Evolutionary conservation across 1,140 invertebrate species (phyloP).

Genomic region (Pissodes strobi): DNA sequence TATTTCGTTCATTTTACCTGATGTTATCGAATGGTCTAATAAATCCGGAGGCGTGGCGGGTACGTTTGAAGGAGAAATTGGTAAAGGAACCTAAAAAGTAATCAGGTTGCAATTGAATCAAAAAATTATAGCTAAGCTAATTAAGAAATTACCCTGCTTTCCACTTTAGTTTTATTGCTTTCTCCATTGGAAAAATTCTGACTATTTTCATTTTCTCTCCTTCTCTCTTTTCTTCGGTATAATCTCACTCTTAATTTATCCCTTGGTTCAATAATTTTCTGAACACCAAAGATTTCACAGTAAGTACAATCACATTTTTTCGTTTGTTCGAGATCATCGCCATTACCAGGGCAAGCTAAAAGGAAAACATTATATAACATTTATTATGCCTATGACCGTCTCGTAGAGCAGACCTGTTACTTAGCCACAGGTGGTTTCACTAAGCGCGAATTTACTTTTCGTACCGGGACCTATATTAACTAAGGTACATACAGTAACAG

Average conservation of each 20-base stretch:
- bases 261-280: conserved; percentile 56
- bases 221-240: conserved; percentile 49
- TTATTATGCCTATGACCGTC: too few species aligned
- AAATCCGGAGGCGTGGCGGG: conserved; percentile 34
- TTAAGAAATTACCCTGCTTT: conserved; percentile 30
- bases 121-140: background rate
- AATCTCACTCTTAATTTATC: conserved; percentile 58
- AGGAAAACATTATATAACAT: too few species aligned
- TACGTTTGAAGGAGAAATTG: conserved; percentile 38
- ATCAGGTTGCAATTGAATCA: background rate
- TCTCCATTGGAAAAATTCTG: conserved; percentile 8
- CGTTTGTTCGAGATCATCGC: conserved; percentile 28
- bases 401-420: too few species aligned
- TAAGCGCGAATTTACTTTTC: too few species aligned
- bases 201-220: conserved; percentile 25
- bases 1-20: conserved; percentile 42
- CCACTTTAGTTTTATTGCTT: conserved; percentile 23
- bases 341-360: too few species aligned
- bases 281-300: conserved; percentile 49
- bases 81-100: conserved; percentile 26
- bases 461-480: too few species aligned
- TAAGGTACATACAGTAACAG: too few species aligned
- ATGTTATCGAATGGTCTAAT: conserved; percentile 26
- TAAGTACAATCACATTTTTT: conserved; percentile 52
- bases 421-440: too few species aligned